phyloP scores from a whole-genome alignment of 2,797 vertebrate genomes.

The Microhierax caerulescens region DNA sequence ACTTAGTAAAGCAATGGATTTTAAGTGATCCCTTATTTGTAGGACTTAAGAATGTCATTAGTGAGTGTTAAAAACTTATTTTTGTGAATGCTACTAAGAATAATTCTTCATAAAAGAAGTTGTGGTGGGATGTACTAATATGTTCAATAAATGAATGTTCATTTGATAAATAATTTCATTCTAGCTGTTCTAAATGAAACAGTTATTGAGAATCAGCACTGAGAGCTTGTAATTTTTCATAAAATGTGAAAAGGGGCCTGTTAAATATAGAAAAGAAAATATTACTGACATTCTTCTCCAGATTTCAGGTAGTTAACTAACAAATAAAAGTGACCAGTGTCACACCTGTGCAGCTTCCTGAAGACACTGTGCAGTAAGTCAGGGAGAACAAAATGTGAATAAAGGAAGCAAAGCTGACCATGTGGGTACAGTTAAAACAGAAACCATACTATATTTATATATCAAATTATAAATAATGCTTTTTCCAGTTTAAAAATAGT shows the following conservation, averaged over 20 bases:
- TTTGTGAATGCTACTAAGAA: not conserved
- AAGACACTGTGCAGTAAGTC: not conserved
- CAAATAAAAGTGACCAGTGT: not conserved
- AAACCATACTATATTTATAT: not conserved
- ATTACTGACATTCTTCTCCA: not conserved
- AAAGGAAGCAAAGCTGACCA: fast-evolving
- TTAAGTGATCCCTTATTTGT: not conserved
- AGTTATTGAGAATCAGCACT: not conserved
- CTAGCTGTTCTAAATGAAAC: not conserved
- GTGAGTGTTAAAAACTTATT: not conserved
- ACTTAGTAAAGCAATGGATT: not conserved
- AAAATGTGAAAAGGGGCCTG: not conserved
- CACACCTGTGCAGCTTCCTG: not conserved
- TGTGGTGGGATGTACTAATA: fast-evolving
- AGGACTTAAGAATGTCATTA: not conserved
- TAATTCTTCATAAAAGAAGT: not conserved
- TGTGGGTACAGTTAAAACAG: not conserved
- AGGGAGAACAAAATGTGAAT: not conserved
- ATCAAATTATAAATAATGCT: not conserved
- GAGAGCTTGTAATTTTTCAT: not conserved
- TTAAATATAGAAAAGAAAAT: not conserved
- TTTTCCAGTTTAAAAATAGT: not conserved
- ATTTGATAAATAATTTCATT: not conserved
- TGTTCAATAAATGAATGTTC: not conserved
- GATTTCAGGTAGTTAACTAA: not conserved